Evolutionary conservation across 1,140 invertebrate genomes (phyloP).

Genomic region (Armadillidium nasatum): DNA sequence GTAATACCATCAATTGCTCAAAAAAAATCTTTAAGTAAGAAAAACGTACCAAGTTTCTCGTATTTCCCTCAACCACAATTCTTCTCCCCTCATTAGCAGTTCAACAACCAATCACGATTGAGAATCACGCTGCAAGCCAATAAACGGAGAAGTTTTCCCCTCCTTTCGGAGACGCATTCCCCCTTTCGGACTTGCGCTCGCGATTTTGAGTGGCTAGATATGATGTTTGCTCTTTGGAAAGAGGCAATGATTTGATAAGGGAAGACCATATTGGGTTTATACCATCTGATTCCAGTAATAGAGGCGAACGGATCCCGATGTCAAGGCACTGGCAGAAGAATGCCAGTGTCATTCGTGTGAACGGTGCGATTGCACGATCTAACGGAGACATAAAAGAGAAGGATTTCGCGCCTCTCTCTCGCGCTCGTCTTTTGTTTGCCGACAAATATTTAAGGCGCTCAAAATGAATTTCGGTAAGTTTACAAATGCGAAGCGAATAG

Average conservation of each 20-base stretch:
- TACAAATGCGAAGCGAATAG: too few relatives aligned
- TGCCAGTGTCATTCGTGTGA: slow-evolving; percentile 36
- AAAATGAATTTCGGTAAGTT: slow-evolving; percentile 22
- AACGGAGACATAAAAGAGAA: neutral
- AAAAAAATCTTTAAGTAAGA: neutral
- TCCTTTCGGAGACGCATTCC: slow-evolving; percentile 1
- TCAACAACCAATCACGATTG: slow-evolving; percentile 28
- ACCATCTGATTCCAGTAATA: slow-evolving; percentile 42
- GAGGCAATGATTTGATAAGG: slow-evolving; percentile 42
- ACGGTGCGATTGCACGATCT: slow-evolving; percentile 22
- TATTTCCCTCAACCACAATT: slow-evolving; percentile 38
- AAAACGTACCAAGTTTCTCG: slow-evolving; percentile 27
- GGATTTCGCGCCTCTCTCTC: neutral
- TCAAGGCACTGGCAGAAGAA: slow-evolving; percentile 27
- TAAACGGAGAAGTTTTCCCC: slow-evolving; percentile 23
- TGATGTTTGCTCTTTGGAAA: slow-evolving; percentile 38
- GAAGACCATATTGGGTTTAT: slow-evolving; percentile 42
- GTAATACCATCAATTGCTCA: slow-evolving; percentile 12
- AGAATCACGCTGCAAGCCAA: slow-evolving; percentile 30
- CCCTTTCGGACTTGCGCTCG: slow-evolving; percentile 22
- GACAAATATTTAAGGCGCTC: neutral
- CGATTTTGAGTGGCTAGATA: slow-evolving; percentile 36
- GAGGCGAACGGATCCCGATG: slow-evolving; percentile 34
- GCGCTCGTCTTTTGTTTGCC: neutral
- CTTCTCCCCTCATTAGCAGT: slow-evolving; percentile 39